phyloP scores from a whole-genome alignment of 2,888 invertebrate species.

The Chrysolina haemoptera region DNA sequence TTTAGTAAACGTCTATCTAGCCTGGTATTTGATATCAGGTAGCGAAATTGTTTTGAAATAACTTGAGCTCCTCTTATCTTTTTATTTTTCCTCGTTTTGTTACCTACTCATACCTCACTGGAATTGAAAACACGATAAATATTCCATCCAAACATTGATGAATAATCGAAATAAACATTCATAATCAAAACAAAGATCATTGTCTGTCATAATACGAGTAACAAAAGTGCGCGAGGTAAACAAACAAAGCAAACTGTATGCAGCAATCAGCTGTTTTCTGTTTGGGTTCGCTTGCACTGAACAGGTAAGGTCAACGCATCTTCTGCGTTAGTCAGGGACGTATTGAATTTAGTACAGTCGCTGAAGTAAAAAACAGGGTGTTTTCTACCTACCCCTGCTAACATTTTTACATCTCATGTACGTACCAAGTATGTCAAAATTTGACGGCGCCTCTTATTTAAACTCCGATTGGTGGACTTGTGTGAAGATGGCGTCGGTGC shows the following conservation, averaged over 20 bases:
- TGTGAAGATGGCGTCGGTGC: too few relatives aligned
- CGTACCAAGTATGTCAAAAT: too few relatives aligned
- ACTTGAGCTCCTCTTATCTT: not conserved
- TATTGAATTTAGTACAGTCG: not conserved
- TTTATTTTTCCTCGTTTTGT: not conserved
- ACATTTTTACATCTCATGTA: too few relatives aligned
- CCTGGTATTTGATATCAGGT: not conserved
- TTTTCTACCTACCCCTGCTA: too few relatives aligned
- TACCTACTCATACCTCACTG: not conserved
- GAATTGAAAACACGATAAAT: not conserved
- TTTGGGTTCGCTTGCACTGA: not conserved
- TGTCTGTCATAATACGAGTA: not conserved
- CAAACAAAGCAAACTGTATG: not conserved
- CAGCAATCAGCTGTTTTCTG: not conserved
- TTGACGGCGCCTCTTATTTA: too few relatives aligned
- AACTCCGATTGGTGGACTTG: too few relatives aligned
- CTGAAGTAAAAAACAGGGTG: too few relatives aligned
- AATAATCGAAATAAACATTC: not conserved
- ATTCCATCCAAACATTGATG: not conserved
- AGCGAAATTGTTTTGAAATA: not conserved
- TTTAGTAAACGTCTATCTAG: not conserved
- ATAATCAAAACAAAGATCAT: not conserved
- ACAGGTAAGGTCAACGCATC: conserved; percentile 4
- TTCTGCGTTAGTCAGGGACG: not conserved
- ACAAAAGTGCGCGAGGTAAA: not conserved